Evolutionary conservation across 1,140 invertebrate species (phyloP).

Genomic region (Campoletis sonorensis): DNA sequence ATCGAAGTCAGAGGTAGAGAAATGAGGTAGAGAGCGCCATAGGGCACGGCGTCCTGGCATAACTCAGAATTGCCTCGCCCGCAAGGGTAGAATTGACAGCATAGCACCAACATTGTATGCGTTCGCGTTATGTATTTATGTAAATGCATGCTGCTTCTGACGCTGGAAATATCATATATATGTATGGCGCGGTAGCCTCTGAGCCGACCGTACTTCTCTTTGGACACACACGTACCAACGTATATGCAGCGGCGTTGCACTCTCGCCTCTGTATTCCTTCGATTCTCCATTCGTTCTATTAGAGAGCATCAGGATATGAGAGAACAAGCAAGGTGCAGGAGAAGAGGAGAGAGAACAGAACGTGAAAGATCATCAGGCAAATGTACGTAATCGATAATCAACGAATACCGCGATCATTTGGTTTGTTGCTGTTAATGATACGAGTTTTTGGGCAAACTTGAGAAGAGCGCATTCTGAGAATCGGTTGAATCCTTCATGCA

Average conservation of each 20-base stretch:
- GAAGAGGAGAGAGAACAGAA: too few relatives aligned
- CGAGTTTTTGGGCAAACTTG: too few relatives aligned
- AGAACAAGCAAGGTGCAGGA: too few relatives aligned
- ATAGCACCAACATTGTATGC: conserved; percentile 77
- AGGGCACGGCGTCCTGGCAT: conserved; percentile 72
- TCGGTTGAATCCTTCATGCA: not conserved
- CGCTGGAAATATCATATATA: conserved; percentile 51
- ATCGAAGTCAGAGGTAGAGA: conserved; percentile 43
- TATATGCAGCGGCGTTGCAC: too few relatives aligned
- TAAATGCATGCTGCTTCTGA: conserved; percentile 73
- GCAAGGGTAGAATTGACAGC: conserved; percentile 76
- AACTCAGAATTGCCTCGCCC: conserved; percentile 75
- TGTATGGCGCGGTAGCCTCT: conserved; percentile 17
- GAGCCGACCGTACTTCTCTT: conserved; percentile 18
- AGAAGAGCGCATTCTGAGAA: not conserved
- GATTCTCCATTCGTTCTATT: too few relatives aligned
- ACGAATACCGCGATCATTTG: too few relatives aligned
- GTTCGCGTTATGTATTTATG: conserved; percentile 77
- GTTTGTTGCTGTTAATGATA: too few relatives aligned
- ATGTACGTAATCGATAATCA: too few relatives aligned
- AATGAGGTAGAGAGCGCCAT: conserved; percentile 61
- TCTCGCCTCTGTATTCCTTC: too few relatives aligned
- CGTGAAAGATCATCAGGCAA: too few relatives aligned
- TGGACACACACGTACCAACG: not conserved
- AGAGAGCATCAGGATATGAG: too few relatives aligned